These are phyloP conservation scores for Muscicapa adusta DNA, from an alignment of 2,113 vertebrate species.

Conservation along the genomic window DNA sequence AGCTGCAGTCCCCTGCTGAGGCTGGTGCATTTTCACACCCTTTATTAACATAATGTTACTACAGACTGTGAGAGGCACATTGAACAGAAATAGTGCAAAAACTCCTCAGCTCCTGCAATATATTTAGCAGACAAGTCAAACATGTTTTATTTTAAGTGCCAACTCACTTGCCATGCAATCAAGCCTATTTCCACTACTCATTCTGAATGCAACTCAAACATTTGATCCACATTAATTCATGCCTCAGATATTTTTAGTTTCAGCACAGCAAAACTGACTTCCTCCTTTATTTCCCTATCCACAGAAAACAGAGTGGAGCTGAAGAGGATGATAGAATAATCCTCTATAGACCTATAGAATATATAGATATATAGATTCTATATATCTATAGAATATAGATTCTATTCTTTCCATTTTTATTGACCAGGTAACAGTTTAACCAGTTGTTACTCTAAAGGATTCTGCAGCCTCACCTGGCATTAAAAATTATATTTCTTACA, in stretches of 20 bases:
- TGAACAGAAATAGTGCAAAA: background rate
- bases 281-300: background rate
- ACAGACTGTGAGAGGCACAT: background rate
- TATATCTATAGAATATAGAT: no score
- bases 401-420: background rate
- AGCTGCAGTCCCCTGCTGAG: background rate
- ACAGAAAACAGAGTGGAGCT: background rate
- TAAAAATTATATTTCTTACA: no score
- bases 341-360: no score
- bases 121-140: constrained; percentile 46
- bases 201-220: background rate
- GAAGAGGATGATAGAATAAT: background rate
- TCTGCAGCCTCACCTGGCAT: background rate
- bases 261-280: background rate
- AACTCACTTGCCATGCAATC: constrained; percentile 36
- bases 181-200: constrained; percentile 29
- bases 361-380: no score
- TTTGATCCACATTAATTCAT: constrained; percentile 12
- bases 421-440: background rate
- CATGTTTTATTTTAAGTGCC: constrained; percentile 23
- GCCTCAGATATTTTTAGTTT: constrained; percentile 26
- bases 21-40: background rate
- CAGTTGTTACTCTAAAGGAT: background rate
- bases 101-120: background rate
- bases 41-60: background rate